A percentile compares a stretch with the other conserved stretches of the same genome.
Evolutionary conservation across 2,797 vertebrate species (phyloP).

Genomic region (Aselliscus stoliczkanus): DNA sequence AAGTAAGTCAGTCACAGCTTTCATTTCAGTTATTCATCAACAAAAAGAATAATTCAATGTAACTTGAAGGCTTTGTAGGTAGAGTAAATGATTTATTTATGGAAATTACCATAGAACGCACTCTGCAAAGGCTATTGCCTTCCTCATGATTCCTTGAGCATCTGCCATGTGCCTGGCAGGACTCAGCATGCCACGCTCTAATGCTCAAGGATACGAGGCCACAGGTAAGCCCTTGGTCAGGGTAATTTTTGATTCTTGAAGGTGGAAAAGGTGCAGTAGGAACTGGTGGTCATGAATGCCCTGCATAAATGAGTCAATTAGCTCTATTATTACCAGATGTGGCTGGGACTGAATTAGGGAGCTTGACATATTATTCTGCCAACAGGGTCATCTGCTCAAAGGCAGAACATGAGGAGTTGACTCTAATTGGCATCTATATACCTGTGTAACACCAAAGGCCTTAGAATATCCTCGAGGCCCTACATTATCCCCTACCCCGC

Average conservation of each 20-base stretch:
- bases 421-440: background rate
- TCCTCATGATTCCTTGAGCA: background rate
- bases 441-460: background rate
- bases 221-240: background rate
- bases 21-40: background rate
- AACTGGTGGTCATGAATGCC: too few species aligned
- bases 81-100: background rate
- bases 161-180: too few species aligned
- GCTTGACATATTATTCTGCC: background rate
- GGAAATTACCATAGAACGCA: background rate
- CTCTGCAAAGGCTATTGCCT: background rate
- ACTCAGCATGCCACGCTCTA: background rate
- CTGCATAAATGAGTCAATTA: background rate
- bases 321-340: background rate
- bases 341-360: background rate
- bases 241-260: background rate
- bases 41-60: background rate
- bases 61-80: background rate
- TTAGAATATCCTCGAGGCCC: background rate
- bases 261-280: background rate
- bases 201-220: too few species aligned
- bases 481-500: background rate
- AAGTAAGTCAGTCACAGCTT: too few species aligned
- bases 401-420: fast-evolving
- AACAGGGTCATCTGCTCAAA: background rate